Percentiles rank a stretch among this genome's conserved stretches.
Conservation (phyloP, 2,888 invertebrate species). For the Belgica antarctica region DNA sequence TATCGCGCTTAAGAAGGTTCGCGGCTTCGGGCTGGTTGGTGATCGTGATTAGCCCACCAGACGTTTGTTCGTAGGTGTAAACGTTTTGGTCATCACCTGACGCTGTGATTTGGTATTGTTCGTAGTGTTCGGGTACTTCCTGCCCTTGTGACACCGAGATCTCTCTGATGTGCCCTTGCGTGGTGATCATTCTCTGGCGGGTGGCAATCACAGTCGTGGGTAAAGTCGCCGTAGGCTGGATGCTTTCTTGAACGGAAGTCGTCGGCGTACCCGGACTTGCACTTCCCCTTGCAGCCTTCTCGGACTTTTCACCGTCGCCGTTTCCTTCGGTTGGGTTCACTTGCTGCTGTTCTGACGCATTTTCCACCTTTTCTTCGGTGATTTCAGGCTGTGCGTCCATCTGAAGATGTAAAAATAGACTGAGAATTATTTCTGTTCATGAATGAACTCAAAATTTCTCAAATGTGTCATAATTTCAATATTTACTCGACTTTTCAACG, state of each 20-base stretch:
- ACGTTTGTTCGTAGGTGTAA: conserved; percentile 44
- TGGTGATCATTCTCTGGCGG: conserved; percentile 52
- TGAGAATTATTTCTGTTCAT: conserved; percentile 25
- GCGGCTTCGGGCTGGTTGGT: conserved; percentile 22
- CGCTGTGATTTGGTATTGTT: conserved; percentile 42
- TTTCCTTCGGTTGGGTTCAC: conserved; percentile 45
- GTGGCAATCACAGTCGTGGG: conserved; percentile 49
- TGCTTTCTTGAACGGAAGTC: conserved; percentile 15
- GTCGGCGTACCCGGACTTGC: conserved; percentile 36
- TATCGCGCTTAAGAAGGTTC: conserved; percentile 33
- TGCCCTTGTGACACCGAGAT: conserved; percentile 34
- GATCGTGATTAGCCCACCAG: conserved; percentile 31
- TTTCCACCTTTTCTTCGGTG: conserved; percentile 31
- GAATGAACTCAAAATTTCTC: conserved; percentile 41
- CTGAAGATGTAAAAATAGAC: conserved; percentile 44
- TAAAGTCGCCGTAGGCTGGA: conserved; percentile 45
- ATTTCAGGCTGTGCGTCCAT: conserved; percentile 42
- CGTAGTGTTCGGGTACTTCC: conserved; percentile 41
- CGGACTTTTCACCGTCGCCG: neutral
- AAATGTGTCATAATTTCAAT: conserved; percentile 43
- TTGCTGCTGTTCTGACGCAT: conserved; percentile 18
- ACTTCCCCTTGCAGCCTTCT: conserved; percentile 8
- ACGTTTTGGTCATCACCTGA: conserved; percentile 43
- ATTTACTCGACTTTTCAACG: conserved; percentile 32
- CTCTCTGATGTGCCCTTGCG: conserved; percentile 52